Evolutionary conservation across 2,113 vertebrate species (phyloP).

Genomic region (Corythornis vintsioides): DNA sequence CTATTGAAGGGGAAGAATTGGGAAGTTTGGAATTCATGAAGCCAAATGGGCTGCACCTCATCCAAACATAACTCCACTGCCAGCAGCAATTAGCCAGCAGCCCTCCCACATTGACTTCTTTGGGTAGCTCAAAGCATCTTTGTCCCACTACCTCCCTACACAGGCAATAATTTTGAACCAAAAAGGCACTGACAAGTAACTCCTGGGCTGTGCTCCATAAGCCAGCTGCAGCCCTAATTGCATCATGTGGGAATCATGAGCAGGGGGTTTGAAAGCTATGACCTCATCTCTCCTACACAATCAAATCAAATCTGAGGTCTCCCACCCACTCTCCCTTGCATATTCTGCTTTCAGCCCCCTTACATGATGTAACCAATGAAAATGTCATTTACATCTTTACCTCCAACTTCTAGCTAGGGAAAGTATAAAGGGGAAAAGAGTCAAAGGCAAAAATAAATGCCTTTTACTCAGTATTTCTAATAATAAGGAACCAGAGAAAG

Average conservation of each 20-base stretch:
- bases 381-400: conserved; percentile 30
- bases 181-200: neutral
- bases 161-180: conserved; percentile 21
- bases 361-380: conserved; percentile 16
- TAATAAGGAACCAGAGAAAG: neutral
- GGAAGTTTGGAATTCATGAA: neutral
- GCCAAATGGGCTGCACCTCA: neutral
- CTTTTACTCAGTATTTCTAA: conserved; percentile 16
- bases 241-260: conserved; percentile 6
- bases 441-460: conserved; percentile 1
- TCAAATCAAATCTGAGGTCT: conserved; percentile 20
- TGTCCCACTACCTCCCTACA: neutral
- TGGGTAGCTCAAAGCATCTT: conserved; percentile 24
- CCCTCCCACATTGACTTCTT: neutral
- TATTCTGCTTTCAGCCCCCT: conserved; percentile 42
- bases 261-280: conserved; percentile 32
- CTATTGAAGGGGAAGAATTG: neutral
- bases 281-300: conserved; percentile 58
- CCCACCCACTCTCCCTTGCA: conserved; percentile 27
- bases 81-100: conserved; percentile 20
- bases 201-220: neutral
- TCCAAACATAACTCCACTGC: neutral
- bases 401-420: neutral
- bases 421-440: neutral
- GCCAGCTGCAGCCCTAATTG: conserved; percentile 42